phyloP scores from a whole-genome alignment of 2,113 vertebrate genomes.

The Helogale parvula region DNA sequence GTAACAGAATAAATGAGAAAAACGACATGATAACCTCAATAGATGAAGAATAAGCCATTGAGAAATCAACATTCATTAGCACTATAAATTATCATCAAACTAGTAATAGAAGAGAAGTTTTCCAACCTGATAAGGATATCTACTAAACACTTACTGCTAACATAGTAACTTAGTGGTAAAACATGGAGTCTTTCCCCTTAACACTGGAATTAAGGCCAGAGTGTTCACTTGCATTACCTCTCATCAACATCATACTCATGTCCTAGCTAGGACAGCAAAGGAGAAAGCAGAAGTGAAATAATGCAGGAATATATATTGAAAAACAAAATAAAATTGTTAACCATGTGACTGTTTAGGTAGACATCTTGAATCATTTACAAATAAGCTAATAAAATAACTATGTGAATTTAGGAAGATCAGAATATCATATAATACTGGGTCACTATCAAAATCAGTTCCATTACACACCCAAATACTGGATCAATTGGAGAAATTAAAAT shows the following conservation, averaged over 20 bases:
- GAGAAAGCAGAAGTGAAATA: not conserved
- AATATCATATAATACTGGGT: not conserved
- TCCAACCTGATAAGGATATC: not conserved
- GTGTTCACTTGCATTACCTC: not conserved
- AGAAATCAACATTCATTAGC: not conserved
- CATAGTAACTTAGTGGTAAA: not conserved
- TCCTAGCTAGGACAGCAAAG: not conserved
- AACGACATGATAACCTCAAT: not conserved
- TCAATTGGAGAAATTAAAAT: not conserved
- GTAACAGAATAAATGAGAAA: not conserved
- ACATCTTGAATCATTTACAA: not conserved
- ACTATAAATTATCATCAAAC: slow-evolving; percentile 34
- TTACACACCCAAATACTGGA: not conserved
- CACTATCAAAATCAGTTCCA: not conserved
- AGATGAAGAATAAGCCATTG: not conserved
- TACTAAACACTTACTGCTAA: not conserved
- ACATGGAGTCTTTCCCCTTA: not conserved
- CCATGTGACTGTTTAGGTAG: not conserved
- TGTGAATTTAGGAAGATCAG: not conserved
- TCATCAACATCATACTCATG: not conserved
- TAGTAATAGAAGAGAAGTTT: not conserved
- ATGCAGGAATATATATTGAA: not conserved
- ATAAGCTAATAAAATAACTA: not conserved
- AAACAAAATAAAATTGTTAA: not conserved
- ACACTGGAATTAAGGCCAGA: not conserved